phyloP scores from a whole-genome alignment of 2,113 vertebrate species.

The Danionella cerebrum region DNA sequence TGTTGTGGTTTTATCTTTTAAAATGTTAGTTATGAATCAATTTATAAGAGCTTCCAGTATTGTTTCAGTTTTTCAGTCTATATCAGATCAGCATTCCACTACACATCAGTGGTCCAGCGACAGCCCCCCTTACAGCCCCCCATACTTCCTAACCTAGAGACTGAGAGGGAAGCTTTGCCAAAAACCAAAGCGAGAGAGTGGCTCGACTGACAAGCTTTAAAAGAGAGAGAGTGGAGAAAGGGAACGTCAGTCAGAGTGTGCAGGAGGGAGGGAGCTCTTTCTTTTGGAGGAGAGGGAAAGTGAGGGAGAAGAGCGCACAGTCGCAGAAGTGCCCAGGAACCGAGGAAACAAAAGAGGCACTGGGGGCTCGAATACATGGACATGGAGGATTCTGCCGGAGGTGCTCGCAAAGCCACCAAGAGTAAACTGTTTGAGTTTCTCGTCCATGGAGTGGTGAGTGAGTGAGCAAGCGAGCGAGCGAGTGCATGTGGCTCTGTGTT shows the following conservation, averaged over 20 bases:
- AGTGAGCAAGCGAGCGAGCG: not conserved
- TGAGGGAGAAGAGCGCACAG: conserved; percentile 56
- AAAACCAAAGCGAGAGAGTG: conserved; percentile 65
- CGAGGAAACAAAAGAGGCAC: conserved; percentile 59
- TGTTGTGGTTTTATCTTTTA: no score
- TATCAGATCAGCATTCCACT: conserved; percentile 80
- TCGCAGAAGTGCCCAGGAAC: conserved; percentile 45
- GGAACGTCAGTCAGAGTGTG: conserved; percentile 44
- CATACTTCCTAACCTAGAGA: conserved; percentile 57
- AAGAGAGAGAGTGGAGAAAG: conserved; percentile 24
- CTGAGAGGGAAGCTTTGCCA: conserved; percentile 67
- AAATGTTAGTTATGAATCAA: no score
- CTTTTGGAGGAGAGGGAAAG: conserved; percentile 31
- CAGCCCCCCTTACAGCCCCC: conserved; percentile 83
- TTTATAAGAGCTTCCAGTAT: no score
- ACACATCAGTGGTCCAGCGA: conserved; percentile 75
- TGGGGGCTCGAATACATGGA: conserved; percentile 65
- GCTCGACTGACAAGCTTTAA: conserved; percentile 52
- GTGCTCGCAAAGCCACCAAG: conserved; percentile 98
- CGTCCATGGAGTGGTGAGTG: conserved; percentile 99
- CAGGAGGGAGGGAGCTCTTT: conserved; percentile 35
- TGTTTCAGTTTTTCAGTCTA: not conserved
- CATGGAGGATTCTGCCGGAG: conserved; percentile 89
- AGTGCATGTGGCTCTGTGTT: not conserved
- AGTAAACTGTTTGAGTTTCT: conserved; percentile 99